These are phyloP conservation scores for Hypena proboscidalis DNA, from an alignment of 2,888 invertebrate genomes.

Conservation along the genomic window DNA sequence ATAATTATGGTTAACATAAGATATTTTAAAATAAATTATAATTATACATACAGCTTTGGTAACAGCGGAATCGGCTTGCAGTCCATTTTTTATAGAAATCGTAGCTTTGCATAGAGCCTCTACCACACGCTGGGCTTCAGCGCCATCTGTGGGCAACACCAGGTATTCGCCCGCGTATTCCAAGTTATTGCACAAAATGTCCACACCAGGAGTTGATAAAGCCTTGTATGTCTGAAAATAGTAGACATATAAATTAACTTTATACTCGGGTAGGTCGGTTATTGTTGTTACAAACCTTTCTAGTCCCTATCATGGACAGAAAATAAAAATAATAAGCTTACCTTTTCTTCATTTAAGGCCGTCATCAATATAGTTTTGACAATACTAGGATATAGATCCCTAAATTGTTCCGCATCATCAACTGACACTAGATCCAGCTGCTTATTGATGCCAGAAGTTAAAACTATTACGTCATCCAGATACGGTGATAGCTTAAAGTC, in stretches of 20 bases:
- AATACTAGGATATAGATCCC: conserved; percentile 58
- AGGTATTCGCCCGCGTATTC: conserved; percentile 56
- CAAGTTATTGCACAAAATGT: conserved; percentile 64
- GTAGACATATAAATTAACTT: not conserved
- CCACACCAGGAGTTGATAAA: conserved; percentile 61
- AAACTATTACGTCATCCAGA: conserved; percentile 57
- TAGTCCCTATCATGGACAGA: no score
- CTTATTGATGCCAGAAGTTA: conserved; percentile 62
- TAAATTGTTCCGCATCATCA: conserved; percentile 48
- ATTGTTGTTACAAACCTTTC: no score
- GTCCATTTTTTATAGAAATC: conserved; percentile 59
- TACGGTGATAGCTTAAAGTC: conserved; percentile 71
- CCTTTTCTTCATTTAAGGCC: conserved; percentile 71
- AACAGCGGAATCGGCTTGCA: conserved; percentile 59
- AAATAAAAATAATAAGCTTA: no score
- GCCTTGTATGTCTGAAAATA: conserved; percentile 63
- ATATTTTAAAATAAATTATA: not conserved
- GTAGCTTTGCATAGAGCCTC: conserved; percentile 62
- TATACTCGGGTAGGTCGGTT: no score
- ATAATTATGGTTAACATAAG: no score
- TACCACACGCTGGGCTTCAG: conserved; percentile 41
- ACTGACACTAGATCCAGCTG: conserved; percentile 58
- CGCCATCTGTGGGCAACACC: conserved; percentile 46
- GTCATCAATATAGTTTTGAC: conserved; percentile 61
- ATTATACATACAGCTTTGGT: conserved; percentile 68